Base-by-base conservation (phyloP, 2,888 invertebrate species). In the Synanthedon myopaeformis region DNA sequence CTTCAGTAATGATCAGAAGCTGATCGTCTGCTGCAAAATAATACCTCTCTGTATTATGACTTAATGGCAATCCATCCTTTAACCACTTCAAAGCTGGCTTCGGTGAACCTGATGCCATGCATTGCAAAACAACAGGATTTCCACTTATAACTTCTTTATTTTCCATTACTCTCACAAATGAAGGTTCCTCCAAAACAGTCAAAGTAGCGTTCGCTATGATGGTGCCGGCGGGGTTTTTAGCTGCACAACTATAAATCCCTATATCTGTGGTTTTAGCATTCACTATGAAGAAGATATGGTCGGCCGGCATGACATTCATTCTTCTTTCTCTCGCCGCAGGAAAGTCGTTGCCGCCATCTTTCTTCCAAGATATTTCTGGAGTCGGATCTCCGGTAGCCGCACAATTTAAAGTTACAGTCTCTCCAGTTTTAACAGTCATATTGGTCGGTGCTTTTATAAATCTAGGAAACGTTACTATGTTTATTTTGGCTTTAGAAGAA, bases 181-280 rank as follows among this genome's bases (percentile, higher is more conserved):
- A 93, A 4, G 97, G 97, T 59, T 93, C 92, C 83, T 97, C 97
- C 90, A 89, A 79, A 19, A 98, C 96, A 60, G 92, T 92, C 35
- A 98, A 87, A 14, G 94, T 94, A 19, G 96, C 96, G 85, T 96
- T 97, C 2, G 96, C 93, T 61, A 93, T 91, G 45, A 96, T 93
- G 53, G 91, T 91, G 0, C 98, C 98, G 12, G 97, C 98, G 49
- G 92, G 90, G 80, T 97, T 98, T 67, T 92, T 91, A 0, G 98
- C 98, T 6, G 94, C 96, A 80, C 98, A 98, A 52, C 95, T 96
- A 74, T 98, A 98, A 41, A 96, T 89, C 0, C 98, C 98, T 82
- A 94, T 94, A 72, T 98, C 98, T 42, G 91, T 90, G 0, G 93
- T 90, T 76, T 96, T 96, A 19, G 96, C 95, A 81, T 96, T 92